Evolutionary conservation across 2,888 invertebrate genomes (phyloP).

Genomic region (Pilophorus perplexus): DNA sequence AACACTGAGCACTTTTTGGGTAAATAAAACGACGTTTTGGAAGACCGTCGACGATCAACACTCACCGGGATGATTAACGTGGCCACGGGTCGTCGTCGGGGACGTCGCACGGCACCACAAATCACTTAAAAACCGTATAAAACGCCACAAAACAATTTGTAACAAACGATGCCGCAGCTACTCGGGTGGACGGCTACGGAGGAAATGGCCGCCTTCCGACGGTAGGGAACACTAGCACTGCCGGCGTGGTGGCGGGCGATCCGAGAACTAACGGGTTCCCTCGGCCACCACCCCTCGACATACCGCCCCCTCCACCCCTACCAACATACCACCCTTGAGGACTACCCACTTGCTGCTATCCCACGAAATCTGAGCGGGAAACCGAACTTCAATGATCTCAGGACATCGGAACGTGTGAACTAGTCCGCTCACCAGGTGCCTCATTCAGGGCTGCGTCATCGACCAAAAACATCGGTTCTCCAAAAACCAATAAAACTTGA

Average conservation of each 20-base stretch:
- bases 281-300: not conserved
- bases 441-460: too few relatives aligned
- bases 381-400: too few relatives aligned
- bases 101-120: not conserved
- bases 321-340: not conserved
- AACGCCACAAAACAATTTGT: not conserved
- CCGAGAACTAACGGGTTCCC: not conserved
- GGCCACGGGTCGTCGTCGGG: not conserved
- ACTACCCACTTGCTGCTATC: too few relatives aligned
- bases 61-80: not conserved
- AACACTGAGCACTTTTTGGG: slow-evolving; percentile 4
- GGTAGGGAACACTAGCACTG: slow-evolving; percentile 38
- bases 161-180: not conserved
- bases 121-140: not conserved
- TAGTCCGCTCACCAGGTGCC: too few relatives aligned
- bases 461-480: too few relatives aligned
- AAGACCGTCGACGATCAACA: too few relatives aligned
- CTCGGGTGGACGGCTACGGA: slow-evolving; percentile 32
- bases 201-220: slow-evolving; percentile 43
- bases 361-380: too few relatives aligned
- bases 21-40: too few relatives aligned
- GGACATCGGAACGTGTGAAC: too few relatives aligned
- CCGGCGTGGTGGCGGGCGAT: slow-evolving; percentile 32
- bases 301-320: not conserved
- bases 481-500: too few relatives aligned